A percentile compares a stretch with the other conserved stretches of the same genome.
phyloP scores from a whole-genome alignment of 2,113 vertebrate species.

The Gymnogyps californianus region DNA sequence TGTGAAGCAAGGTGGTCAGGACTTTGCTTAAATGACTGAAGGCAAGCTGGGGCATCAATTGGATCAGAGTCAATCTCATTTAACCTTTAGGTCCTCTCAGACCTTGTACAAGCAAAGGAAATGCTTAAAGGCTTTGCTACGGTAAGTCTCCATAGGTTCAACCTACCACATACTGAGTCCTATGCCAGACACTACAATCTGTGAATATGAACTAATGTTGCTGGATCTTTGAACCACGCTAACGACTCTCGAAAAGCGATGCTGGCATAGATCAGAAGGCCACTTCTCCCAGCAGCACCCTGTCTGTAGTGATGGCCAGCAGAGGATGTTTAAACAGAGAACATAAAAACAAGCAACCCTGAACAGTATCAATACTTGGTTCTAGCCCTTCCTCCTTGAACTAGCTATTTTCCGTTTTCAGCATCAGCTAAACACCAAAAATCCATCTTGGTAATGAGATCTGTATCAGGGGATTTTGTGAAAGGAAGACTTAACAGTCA shows the following conservation, averaged over 20 bases:
- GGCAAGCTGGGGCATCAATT: background rate
- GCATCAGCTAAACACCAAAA: background rate
- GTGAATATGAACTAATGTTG: background rate
- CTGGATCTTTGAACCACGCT: rapidly evolving
- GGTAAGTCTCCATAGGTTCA: background rate
- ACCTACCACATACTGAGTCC: background rate
- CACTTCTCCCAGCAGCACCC: background rate
- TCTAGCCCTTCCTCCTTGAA: background rate
- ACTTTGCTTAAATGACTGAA: background rate
- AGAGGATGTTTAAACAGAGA: background rate
- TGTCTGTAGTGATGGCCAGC: background rate
- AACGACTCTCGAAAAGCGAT: rapidly evolving
- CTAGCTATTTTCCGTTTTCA: background rate
- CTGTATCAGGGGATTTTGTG: background rate
- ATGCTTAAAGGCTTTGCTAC: background rate
- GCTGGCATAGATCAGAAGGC: background rate
- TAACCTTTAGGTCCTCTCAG: background rate
- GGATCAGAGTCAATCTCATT: background rate
- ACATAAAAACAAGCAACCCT: background rate
- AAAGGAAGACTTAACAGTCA: background rate
- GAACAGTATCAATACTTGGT: background rate
- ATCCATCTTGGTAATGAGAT: background rate
- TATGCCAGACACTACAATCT: background rate
- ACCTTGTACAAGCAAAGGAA: background rate
- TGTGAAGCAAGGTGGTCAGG: background rate